Evolutionary conservation across 2,113 vertebrate genomes (phyloP).

Genomic region (Bubo scandiacus): DNA sequence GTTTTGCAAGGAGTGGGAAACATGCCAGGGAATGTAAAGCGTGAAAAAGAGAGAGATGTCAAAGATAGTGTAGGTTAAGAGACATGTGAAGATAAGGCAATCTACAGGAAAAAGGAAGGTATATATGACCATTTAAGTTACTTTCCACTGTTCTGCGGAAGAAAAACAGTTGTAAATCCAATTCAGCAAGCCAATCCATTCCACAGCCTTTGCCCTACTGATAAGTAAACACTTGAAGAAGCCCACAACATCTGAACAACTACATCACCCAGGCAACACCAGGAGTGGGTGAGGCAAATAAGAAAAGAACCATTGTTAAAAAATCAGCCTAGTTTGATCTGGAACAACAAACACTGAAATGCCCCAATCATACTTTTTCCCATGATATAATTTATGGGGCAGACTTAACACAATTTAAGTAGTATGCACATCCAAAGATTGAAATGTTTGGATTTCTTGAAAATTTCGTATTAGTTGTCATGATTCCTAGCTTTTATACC

Average conservation of each 20-base stretch:
- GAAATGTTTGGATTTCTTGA: not conserved
- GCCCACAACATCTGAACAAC: not conserved
- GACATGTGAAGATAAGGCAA: not conserved
- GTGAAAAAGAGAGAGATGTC: not conserved
- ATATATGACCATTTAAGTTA: not conserved
- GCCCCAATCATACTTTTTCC: not conserved
- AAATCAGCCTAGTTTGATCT: not conserved
- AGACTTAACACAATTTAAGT: not conserved
- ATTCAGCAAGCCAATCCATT: not conserved
- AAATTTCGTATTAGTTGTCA: not conserved
- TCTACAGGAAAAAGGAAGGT: not conserved
- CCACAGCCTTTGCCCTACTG: not conserved
- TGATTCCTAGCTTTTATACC: not conserved
- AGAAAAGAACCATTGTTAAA: constrained; percentile 17
- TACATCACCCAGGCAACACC: not conserved
- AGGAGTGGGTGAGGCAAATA: not conserved
- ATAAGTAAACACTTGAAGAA: constrained; percentile 19
- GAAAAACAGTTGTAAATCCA: not conserved
- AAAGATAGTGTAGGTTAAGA: not conserved
- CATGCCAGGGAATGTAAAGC: not conserved
- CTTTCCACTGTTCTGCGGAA: not conserved
- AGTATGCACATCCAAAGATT: not conserved
- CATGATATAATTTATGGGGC: not conserved
- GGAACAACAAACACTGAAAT: not conserved
- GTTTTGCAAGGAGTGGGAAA: not conserved